Evolutionary conservation across 2,113 vertebrate genomes (phyloP), one percentile per base, ranked within the genome.

Genomic region (Ailurus styani): DNA sequence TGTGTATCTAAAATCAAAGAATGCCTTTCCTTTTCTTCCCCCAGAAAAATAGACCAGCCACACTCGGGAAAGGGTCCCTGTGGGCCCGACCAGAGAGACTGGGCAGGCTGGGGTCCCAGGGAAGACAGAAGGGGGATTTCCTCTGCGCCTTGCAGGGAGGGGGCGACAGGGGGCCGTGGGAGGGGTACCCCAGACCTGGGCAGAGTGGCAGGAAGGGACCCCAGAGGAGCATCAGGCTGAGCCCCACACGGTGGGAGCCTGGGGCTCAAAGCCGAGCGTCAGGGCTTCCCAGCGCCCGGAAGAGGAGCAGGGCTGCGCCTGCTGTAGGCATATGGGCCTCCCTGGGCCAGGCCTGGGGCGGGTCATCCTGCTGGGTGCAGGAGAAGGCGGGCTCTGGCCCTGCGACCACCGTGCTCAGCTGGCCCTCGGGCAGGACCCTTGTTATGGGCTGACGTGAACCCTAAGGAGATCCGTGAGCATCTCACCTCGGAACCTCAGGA

Each of bases 311-410:
- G 1, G 11, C 25, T 3, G 34, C 42, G 2, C 40, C n/a, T n/a
- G 62, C 14, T 3, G 21, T 20, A 2, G 10, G 64, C 10, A 0
- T 4, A 8, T 11, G 21, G 10, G 20, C 6, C 42, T 31, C 29
- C 9, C 29, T 6, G 21, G 12, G 25, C 21, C 27, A 0, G 87
- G 52, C 42, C 40, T 1, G 8, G 31, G 31, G 34, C 1, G 0
- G 2, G 66, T 27, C 14, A 1, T 23, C 50, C 64, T 7, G n/a
- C n/a, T 27, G 21, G 0, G 4, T 0, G 17, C 1, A 2, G 52
- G 37, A 27, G 13, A 40, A 3, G 37, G 20, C 18, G 20, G 47
- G 34, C 40, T 54, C 62, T 1, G 1, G 10, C 50, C 88, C 57
- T 29, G 12, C 23, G n/a, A 31, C 17, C 45, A 9, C 75, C 27